Conservation (phyloP, 2,113 vertebrate species). For the Erythrocercus mccallii region DNA sequence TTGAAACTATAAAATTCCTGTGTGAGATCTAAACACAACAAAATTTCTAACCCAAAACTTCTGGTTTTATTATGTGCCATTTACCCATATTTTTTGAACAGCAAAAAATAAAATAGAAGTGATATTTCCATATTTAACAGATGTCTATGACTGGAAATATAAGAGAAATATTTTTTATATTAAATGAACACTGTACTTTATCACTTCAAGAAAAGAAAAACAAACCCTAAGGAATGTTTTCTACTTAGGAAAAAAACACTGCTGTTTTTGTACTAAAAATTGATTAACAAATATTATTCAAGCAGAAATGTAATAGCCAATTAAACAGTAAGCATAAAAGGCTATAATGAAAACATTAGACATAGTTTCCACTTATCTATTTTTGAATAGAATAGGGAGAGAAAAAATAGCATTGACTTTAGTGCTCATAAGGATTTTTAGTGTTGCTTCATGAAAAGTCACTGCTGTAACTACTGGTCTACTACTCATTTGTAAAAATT, state of each 20-base stretch:
- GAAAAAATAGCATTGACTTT: not conserved
- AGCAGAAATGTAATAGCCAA: not conserved
- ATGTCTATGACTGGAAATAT: not conserved
- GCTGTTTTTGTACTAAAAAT: not conserved
- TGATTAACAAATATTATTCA: not conserved
- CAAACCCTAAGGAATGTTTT: not conserved
- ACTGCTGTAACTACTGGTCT: not conserved
- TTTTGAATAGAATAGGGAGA: not conserved
- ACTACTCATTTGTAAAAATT: not conserved
- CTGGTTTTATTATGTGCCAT: not conserved
- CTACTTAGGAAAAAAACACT: not conserved
- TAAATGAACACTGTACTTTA: not conserved
- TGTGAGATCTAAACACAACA: not conserved
- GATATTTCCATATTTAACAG: not conserved
- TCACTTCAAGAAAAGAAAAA: not conserved
- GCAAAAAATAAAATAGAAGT: not conserved
- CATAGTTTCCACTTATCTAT: not conserved
- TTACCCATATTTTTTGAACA: not conserved
- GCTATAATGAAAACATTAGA: not conserved
- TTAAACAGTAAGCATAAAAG: not conserved
- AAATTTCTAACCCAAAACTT: not conserved
- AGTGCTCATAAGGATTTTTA: not conserved
- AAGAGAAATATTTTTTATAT: not conserved
- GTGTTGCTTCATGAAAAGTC: not conserved
- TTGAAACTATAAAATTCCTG: not conserved